Evolutionary conservation across 53 echinoderm and acorn worm genomes (phyloP).

Genomic region (Crossaster papposus): DNA sequence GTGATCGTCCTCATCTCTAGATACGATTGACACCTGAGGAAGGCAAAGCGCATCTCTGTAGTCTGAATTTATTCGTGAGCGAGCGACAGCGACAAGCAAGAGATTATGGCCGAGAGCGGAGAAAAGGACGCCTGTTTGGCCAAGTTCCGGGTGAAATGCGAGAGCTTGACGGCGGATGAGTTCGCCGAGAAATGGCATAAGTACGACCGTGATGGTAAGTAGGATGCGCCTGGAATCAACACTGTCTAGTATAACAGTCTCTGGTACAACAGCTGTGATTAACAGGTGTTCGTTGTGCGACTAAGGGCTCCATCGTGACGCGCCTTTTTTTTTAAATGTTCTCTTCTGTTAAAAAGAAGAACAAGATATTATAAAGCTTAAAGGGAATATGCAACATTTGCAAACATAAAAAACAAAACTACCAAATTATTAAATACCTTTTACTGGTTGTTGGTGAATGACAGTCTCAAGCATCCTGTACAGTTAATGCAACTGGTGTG

Average conservation of each 20-base stretch:
- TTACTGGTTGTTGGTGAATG: too few species aligned
- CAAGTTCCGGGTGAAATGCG: slow-evolving; percentile 37
- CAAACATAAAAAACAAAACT: too few species aligned
- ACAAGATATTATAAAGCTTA: too few species aligned
- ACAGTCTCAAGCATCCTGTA: too few species aligned
- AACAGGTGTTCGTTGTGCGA: background rate
- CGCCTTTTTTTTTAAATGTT: background rate
- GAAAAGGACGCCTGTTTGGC: slow-evolving; percentile 48
- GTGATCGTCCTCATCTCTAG: background rate
- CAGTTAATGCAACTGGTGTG: too few species aligned
- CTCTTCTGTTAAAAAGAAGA: too few species aligned
- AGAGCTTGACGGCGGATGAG: slow-evolving; percentile 64
- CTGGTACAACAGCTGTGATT: background rate
- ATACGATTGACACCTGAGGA: background rate
- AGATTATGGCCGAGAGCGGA: slow-evolving; percentile 36
- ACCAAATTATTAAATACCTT: too few species aligned
- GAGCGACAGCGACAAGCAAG: background rate
- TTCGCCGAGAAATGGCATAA: slow-evolving; percentile 62
- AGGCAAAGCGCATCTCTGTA: background rate
- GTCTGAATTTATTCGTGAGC: background rate
- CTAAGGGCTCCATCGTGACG: background rate
- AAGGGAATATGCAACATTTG: too few species aligned
- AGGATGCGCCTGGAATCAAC: background rate
- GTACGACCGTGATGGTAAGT: slow-evolving; percentile 68
- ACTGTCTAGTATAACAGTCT: background rate